Evolutionary conservation across 2,797 vertebrate species (phyloP).

Genomic region (Hoplostethus mediterraneus): DNA sequence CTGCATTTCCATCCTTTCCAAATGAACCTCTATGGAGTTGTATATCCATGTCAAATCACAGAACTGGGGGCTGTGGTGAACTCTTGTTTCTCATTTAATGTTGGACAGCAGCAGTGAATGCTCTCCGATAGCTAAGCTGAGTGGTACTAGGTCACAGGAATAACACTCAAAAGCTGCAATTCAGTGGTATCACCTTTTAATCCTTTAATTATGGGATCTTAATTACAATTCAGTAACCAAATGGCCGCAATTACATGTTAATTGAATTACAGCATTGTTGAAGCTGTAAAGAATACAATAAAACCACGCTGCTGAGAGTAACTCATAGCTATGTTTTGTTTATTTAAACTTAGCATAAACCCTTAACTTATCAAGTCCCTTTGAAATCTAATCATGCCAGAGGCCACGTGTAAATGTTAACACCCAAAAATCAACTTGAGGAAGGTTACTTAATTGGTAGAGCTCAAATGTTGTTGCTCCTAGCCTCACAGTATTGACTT

Average conservation of each 20-base stretch:
- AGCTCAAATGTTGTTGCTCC: constrained; percentile 10
- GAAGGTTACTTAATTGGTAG: not conserved
- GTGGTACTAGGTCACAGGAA: not conserved
- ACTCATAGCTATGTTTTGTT: constrained; percentile 33
- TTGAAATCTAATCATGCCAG: constrained; percentile 24
- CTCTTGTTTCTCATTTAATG: not conserved
- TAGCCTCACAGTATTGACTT: constrained; percentile 37
- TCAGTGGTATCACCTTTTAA: not conserved
- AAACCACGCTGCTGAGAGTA: constrained; percentile 30
- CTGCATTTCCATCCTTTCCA: too few relatives aligned
- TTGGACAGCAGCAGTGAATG: not conserved
- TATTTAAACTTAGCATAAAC: constrained; percentile 38
- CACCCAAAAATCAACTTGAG: constrained; percentile 14
- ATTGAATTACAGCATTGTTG: constrained; percentile 52
- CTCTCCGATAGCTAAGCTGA: not conserved
- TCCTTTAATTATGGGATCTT: not conserved
- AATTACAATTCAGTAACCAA: constrained; percentile 39
- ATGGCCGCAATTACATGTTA: constrained; percentile 49
- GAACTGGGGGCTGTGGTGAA: not conserved
- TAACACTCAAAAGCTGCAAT: not conserved
- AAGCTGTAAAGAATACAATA: constrained; percentile 41
- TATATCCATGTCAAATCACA: too few relatives aligned
- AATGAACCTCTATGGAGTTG: too few relatives aligned
- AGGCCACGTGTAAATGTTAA: constrained; percentile 7
- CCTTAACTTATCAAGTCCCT: constrained; percentile 4